Conservation (phyloP, 2,113 vertebrate genomes). For the Myiozetetes cayanensis region DNA sequence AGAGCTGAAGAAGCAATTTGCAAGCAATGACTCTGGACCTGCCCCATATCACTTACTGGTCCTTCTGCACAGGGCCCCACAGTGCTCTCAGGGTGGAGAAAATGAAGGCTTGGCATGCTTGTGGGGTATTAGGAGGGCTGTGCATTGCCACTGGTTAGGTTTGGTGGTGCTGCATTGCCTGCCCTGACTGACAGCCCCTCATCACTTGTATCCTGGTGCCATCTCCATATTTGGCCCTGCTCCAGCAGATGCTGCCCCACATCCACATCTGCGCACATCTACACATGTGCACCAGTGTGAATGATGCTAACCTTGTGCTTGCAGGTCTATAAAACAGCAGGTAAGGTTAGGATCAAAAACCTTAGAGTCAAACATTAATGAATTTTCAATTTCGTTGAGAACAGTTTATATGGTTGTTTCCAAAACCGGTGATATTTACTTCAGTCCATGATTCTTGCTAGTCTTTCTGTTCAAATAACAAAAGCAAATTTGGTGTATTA, state of each 20-base stretch:
- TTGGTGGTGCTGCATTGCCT: background rate
- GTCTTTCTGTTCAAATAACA: background rate
- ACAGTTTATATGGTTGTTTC: background rate
- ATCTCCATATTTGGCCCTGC: too few relatives aligned
- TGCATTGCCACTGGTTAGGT: too few relatives aligned
- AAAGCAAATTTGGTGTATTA: background rate
- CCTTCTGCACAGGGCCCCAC: background rate
- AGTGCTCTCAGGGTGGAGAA: background rate
- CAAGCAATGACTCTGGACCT: background rate
- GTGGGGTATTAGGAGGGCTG: background rate
- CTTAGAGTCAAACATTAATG: background rate
- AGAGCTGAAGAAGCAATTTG: background rate
- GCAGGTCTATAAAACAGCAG: background rate
- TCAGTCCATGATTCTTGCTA: background rate
- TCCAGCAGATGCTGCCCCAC: background rate
- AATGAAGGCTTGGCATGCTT: background rate
- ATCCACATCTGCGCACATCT: rapidly evolving
- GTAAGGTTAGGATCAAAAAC: background rate
- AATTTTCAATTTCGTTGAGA: background rate
- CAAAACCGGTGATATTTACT: background rate
- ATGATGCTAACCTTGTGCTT: background rate
- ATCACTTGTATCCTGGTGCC: background rate
- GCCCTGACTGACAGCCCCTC: background rate
- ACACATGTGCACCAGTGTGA: rapidly evolving
- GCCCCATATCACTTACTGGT: background rate